phyloP scores from a whole-genome alignment of 2,888 invertebrate species.

The Coenonympha glycerion region DNA sequence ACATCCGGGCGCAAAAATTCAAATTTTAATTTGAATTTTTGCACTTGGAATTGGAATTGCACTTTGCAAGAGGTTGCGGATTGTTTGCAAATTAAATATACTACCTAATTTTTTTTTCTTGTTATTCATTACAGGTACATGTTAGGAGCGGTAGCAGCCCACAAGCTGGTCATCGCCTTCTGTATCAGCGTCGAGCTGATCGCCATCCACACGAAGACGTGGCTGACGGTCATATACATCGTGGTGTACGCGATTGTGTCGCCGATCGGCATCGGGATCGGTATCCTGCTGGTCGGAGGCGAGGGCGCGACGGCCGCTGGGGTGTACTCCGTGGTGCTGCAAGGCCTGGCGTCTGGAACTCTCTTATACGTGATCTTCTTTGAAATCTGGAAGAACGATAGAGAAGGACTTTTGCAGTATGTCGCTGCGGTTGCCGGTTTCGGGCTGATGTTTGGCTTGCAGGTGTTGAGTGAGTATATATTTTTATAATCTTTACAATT shows the following conservation, averaged over 20 bases:
- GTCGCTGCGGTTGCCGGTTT: conserved; percentile 81
- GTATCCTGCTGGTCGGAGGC: conserved; percentile 79
- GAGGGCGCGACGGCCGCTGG: conserved; percentile 75
- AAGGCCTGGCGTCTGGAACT: conserved; percentile 94
- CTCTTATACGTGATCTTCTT: conserved; percentile 97
- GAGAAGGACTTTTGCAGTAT: conserved; percentile 79
- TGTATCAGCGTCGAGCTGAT: conserved; percentile 91
- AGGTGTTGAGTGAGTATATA: conserved; percentile 74
- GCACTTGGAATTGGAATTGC: no score
- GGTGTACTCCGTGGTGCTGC: conserved; percentile 79
- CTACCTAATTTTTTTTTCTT: no score
- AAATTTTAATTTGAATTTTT: no score
- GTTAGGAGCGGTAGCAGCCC: conserved; percentile 88
- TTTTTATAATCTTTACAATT: background rate
- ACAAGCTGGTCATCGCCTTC: conserved; percentile 91
- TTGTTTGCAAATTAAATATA: no score
- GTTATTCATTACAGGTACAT: conserved; percentile 77
- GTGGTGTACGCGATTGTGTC: conserved; percentile 86
- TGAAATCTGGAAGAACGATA: conserved; percentile 83
- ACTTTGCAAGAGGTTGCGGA: no score
- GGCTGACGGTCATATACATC: conserved; percentile 80
- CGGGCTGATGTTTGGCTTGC: conserved; percentile 82
- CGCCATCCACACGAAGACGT: conserved; percentile 79
- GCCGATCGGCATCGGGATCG: conserved; percentile 86
- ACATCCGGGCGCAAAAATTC: no score